These are phyloP conservation scores for Pipistrellus pygmaeus DNA, from an alignment of 2,797 vertebrate species.

Conservation along the genomic window DNA sequence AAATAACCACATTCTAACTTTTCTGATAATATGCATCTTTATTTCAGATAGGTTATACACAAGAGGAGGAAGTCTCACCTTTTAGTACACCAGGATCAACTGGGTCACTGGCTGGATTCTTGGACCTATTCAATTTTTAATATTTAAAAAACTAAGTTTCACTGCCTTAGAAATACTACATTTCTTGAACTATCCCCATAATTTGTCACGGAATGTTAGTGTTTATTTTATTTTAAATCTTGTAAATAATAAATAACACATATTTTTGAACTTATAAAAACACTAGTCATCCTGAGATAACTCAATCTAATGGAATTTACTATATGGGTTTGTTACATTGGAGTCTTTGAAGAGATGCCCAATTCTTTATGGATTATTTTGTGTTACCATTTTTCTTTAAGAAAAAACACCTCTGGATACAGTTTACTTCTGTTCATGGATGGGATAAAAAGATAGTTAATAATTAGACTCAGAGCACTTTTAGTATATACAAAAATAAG, in stretches of 20 bases:
- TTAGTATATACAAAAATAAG: constrained; percentile 13
- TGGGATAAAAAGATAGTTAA: not conserved
- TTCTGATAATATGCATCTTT: not conserved
- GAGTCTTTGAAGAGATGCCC: not conserved
- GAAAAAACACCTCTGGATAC: not conserved
- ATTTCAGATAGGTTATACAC: not conserved
- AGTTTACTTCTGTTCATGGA: not conserved
- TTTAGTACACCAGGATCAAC: not conserved
- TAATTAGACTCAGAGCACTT: not conserved
- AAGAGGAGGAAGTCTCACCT: not conserved
- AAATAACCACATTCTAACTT: constrained; percentile 25
- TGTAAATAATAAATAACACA: constrained; percentile 47
- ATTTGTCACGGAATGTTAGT: constrained; percentile 1
- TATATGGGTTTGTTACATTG: not conserved
- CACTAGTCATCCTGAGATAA: constrained; percentile 3
- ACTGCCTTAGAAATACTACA: not conserved
- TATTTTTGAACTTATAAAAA: constrained; percentile 49
- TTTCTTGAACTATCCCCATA: constrained; percentile 43
- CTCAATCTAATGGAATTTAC: constrained; percentile 37
- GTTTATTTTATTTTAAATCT: constrained; percentile 37
- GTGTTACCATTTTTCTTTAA: not conserved
- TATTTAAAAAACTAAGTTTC: constrained; percentile 61
- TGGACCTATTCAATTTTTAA: constrained; percentile 1
- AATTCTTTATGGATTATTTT: not conserved
- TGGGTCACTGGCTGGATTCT: not conserved